Evolutionary conservation across 2,888 invertebrate species (phyloP).

Genomic region (Coenonympha glycerion): DNA sequence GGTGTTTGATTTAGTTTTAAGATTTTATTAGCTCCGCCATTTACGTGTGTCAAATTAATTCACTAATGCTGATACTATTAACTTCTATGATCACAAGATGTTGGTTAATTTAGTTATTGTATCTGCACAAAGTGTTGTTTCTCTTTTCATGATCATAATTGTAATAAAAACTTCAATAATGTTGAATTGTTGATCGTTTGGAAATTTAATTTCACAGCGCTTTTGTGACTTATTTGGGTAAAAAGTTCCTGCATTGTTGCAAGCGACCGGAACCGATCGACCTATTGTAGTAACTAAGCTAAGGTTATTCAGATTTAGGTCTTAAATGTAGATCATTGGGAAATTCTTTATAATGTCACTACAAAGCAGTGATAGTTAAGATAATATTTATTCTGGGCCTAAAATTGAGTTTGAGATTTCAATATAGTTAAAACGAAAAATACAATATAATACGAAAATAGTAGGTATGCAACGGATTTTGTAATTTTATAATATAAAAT

Average conservation of each 20-base stretch:
- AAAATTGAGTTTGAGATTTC: no score
- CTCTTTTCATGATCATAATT: background rate
- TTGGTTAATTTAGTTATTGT: no score
- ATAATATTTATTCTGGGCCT: no score
- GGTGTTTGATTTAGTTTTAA: background rate
- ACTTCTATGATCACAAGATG: no score
- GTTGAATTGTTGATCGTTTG: slow-evolving; percentile 6
- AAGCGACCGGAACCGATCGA: slow-evolving; percentile 15
- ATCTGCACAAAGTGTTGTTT: background rate
- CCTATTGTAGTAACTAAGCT: slow-evolving; percentile 8
- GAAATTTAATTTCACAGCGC: slow-evolving; percentile 19
- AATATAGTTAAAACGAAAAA: no score
- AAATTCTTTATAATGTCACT: background rate
- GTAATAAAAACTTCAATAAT: background rate
- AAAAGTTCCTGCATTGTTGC: slow-evolving; percentile 9
- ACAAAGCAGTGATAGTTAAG: no score
- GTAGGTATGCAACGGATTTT: background rate
- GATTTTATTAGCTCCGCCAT: background rate
- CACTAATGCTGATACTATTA: no score
- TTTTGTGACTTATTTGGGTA: slow-evolving; percentile 14
- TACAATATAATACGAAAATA: no score
- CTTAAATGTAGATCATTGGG: slow-evolving; percentile 5
- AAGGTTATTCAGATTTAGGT: slow-evolving; percentile 16
- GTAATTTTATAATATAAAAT: slow-evolving; percentile 1
- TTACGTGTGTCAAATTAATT: no score